Base-by-base conservation (phyloP, 2,888 invertebrate species). In the Stenotaenia linearis region DNA sequence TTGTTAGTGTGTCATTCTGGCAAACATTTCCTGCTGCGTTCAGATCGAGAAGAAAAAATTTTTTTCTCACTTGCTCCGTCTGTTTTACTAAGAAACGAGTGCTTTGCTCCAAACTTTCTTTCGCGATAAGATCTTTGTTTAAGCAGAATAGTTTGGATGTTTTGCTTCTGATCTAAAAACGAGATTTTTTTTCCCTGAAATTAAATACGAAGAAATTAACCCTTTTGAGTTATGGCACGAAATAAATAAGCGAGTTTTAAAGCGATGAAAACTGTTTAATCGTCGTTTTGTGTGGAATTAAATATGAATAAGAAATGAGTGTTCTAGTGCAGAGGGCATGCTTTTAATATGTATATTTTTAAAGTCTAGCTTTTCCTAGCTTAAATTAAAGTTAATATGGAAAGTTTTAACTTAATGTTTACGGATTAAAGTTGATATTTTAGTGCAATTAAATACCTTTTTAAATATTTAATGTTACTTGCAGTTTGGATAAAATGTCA, bases 1-100 rank as follows among this genome's bases (percentile, higher is more conserved):
- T 61, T 61, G 61, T 61, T 61, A 61, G 61, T 61, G 25, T 21
- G 61, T 61, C 61, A 61, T 61, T 61, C 61, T 61, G 61, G 61
- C 61, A 61, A 61, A 61, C 61, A 61, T 61, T 61, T 61, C 25
- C 25, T 61, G 9, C 61, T 61, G 61, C 61, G 25, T 61, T 61
- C 28, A 10, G 61, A 61, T 61, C 61, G 28, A 28, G 23, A 56
- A 23, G 28, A 23, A 61, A 23, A 61, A 61, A 10, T 61, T 25
- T 61, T 61, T 61, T 61, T 61, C 21, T 23, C 56, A 7, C 56
- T 56, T 28, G 28, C 23, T 61, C 28, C 9, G 61, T 61, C 7
- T 61, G 23, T 61, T 23, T 28, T 23, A 61, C 25, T 23, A 61
- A 28, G 28, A 61, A 23, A 28, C 23, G 61, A 25, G 61, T 61